Evolutionary conservation across 2,888 invertebrate genomes (phyloP).

Genomic region (Lasioglossum oenotherae): DNA sequence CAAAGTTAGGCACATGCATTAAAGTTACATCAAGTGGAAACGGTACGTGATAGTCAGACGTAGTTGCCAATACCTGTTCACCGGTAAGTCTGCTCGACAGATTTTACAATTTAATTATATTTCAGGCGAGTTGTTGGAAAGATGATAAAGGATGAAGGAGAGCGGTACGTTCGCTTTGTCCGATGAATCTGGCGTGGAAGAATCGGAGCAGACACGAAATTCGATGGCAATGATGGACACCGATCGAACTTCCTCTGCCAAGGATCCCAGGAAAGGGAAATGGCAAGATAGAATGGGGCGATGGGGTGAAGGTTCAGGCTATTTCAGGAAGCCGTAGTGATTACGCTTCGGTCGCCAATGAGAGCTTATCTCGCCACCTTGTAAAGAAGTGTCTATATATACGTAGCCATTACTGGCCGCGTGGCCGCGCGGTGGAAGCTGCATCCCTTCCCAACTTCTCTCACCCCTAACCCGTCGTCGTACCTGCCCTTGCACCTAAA

Average conservation of each 20-base stretch:
- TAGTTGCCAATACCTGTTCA: not conserved
- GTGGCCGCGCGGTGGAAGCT: slow-evolving; percentile 29
- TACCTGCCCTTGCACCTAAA: slow-evolving; percentile 35
- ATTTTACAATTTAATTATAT: not conserved
- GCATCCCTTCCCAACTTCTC: slow-evolving; percentile 9
- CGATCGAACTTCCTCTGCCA: slow-evolving; percentile 51
- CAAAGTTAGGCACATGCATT: not conserved
- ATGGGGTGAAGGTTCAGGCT: slow-evolving; percentile 60
- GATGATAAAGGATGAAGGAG: not conserved
- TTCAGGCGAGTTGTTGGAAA: not conserved
- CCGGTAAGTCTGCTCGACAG: not conserved
- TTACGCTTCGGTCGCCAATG: slow-evolving; percentile 72
- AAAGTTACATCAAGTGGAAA: not conserved
- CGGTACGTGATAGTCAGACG: not conserved
- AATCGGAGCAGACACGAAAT: not conserved
- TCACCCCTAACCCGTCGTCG: slow-evolving; percentile 13
- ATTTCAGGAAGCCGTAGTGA: slow-evolving; percentile 70
- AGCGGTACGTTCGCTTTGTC: not conserved
- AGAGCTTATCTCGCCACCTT: slow-evolving; percentile 66
- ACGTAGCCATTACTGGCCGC: slow-evolving; percentile 57
- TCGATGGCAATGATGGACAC: slow-evolving; percentile 7
- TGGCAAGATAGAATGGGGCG: slow-evolving; percentile 42
- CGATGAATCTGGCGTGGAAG: not conserved
- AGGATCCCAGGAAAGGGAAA: slow-evolving; percentile 61
- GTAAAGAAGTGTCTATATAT: slow-evolving; percentile 61